phyloP scores from a whole-genome alignment of 1,140 invertebrate genomes.

The Carposina sasakii region DNA sequence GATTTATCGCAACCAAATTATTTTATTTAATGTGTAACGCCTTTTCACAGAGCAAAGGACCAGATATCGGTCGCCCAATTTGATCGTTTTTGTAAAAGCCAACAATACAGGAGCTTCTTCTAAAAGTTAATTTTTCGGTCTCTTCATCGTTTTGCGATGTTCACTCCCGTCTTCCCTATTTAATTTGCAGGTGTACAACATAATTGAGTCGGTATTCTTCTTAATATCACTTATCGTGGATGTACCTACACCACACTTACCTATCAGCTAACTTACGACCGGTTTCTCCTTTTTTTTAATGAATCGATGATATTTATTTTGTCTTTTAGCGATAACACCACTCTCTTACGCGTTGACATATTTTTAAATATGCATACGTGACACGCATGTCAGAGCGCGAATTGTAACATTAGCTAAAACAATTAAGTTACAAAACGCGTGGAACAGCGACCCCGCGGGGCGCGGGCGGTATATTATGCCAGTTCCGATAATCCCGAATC shows the following conservation, averaged over 20 bases:
- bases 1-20: conserved; percentile 25
- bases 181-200: conserved; percentile 29
- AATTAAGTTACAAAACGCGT: too few relatives aligned
- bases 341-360: too few relatives aligned
- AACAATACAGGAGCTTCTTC: conserved; percentile 27
- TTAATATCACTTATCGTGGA: conserved; percentile 30
- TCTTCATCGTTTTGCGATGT: conserved; percentile 29
- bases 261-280: conserved; percentile 29
- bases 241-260: conserved; percentile 29
- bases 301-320: conserved; percentile 33
- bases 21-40: conserved; percentile 35
- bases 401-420: too few relatives aligned
- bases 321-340: too few relatives aligned
- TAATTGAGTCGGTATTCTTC: conserved; percentile 29
- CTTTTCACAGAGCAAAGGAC: conserved; percentile 38
- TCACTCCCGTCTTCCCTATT: conserved; percentile 21
- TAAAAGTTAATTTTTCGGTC: conserved; percentile 32
- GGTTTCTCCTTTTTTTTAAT: conserved; percentile 32
- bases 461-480: too few relatives aligned
- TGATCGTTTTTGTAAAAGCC: conserved; percentile 34
- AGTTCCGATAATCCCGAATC: too few relatives aligned
- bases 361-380: too few relatives aligned
- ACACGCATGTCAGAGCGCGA: too few relatives aligned
- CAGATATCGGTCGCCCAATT: conserved; percentile 31
- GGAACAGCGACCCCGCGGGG: too few relatives aligned